Percentiles rank a stretch among this genome's conserved stretches.
Evolutionary conservation across 2,888 invertebrate genomes (phyloP).

Genomic region (Zhengitettix transpicula): DNA sequence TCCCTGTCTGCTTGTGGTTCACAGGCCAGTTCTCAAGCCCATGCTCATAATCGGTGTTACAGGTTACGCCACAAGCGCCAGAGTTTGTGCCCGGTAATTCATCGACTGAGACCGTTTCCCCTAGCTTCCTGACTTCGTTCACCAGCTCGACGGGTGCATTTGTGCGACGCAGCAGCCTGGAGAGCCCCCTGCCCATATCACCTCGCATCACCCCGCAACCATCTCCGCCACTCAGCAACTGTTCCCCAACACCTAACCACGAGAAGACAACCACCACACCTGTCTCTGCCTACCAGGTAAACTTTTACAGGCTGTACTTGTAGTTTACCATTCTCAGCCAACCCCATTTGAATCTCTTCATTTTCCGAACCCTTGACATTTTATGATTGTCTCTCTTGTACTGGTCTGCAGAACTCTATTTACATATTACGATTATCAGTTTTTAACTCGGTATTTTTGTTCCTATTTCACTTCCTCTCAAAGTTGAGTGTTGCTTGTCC

Average conservation of each 20-base stretch:
- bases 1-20: no score
- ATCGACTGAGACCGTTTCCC: conserved; percentile 19
- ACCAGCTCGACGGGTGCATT: conserved; percentile 20
- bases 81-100: conserved; percentile 32
- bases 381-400: no score
- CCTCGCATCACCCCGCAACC: conserved; percentile 33
- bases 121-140: conserved; percentile 27
- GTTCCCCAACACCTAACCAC: conserved; percentile 25
- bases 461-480: no score
- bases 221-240: conserved; percentile 24
- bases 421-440: no score
- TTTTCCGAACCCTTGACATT: no score
- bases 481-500: no score
- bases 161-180: conserved; percentile 17
- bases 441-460: no score
- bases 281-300: conserved; percentile 24
- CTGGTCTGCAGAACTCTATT: no score
- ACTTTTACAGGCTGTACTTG: neutral
- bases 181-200: conserved; percentile 26
- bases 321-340: no score
- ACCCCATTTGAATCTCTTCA: no score
- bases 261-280: conserved; percentile 18
- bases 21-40: no score
- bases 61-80: conserved; percentile 26
- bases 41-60: neutral